phyloP scores from a whole-genome alignment of 2,888 invertebrate genomes.

The Creontiades dilutus region DNA sequence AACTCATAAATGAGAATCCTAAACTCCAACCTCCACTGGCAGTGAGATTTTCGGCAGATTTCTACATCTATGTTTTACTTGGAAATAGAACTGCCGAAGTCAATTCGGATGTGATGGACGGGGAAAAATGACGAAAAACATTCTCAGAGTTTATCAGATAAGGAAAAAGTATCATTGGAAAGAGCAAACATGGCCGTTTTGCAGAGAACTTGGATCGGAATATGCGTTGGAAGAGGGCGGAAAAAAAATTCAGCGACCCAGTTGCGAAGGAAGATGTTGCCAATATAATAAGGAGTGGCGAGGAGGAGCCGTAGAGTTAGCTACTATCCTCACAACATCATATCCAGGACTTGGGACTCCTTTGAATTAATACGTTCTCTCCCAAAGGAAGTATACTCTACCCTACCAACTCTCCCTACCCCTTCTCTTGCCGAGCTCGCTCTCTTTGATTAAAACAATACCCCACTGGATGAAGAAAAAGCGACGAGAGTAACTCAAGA shows the following conservation, averaged over 20 bases:
- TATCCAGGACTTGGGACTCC: constrained; percentile 56
- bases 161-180: constrained; percentile 1
- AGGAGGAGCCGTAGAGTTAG: constrained; percentile 59
- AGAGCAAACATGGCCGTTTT: constrained; percentile 10
- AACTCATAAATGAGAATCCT: no score
- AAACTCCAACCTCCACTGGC: background rate
- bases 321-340: constrained; percentile 54
- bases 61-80: no score
- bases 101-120: background rate
- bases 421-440: background rate
- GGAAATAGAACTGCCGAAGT: no score
- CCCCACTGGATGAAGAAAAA: constrained; percentile 35
- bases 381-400: constrained; percentile 61
- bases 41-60: background rate
- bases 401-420: background rate
- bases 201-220: constrained; percentile 26
- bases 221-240: background rate
- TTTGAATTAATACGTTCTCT: constrained; percentile 66
- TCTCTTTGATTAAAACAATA: constrained; percentile 59
- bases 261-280: constrained; percentile 49
- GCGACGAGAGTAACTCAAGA: background rate
- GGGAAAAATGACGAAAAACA: background rate
- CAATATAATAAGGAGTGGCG: constrained; percentile 49
- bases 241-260: constrained; percentile 60
- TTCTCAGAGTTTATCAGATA: background rate